phyloP scores from a whole-genome alignment of 2,888 invertebrate genomes.

The Harpalus rubripes region DNA sequence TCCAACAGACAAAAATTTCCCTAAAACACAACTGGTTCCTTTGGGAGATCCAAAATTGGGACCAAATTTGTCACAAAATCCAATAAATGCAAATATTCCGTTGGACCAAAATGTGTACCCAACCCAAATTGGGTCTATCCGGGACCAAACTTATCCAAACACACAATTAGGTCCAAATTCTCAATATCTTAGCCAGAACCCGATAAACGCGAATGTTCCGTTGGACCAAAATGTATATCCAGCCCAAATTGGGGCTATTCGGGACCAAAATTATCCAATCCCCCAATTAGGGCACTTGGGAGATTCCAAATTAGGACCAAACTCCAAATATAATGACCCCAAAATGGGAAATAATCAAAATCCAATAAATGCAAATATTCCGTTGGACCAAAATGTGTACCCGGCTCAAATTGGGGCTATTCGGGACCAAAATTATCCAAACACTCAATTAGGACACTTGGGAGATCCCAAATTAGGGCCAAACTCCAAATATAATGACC shows the following conservation, averaged over 20 bases:
- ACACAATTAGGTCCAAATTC: no score
- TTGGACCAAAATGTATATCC: neutral
- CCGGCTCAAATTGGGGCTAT: neutral
- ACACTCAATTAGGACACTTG: no score
- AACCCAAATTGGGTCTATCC: neutral
- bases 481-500: no score
- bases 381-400: neutral
- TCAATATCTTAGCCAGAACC: neutral
- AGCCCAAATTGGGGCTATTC: neutral
- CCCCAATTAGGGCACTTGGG: no score
- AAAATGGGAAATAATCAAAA: neutral
- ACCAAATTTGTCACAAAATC: neutral
- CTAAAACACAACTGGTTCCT: neutral
- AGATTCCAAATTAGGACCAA: neutral
- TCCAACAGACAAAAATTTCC: neutral
- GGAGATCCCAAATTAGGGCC: neutral
- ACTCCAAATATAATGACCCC: no score
- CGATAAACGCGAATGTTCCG: neutral
- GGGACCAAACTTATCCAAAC: neutral
- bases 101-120: neutral
- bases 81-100: conserved; percentile 6
- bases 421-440: neutral
- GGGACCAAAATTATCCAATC: neutral
- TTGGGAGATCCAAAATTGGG: neutral
- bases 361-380: neutral